phyloP scores from a whole-genome alignment of 2,797 vertebrate species.

The Pantherophis vulpinus region DNA sequence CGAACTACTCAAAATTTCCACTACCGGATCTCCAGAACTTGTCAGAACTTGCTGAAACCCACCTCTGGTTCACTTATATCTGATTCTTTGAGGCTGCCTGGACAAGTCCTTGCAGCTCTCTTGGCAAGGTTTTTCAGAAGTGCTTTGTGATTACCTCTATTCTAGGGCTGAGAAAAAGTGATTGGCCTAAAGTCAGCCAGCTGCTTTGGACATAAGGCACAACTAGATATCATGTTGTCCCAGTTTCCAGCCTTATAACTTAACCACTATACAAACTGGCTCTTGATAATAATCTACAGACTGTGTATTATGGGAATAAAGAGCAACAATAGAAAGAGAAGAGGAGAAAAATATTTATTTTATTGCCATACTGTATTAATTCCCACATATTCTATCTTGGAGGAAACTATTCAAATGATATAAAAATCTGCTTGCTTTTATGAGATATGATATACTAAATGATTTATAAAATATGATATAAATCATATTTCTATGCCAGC shows the following conservation, averaged over 20 bases:
- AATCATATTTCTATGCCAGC: background rate
- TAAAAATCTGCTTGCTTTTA: slow-evolving; percentile 4
- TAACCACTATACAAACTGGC: background rate
- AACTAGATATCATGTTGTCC: background rate
- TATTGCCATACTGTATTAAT: background rate
- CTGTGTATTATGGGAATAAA: background rate
- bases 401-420: background rate
- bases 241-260: background rate
- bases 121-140: background rate
- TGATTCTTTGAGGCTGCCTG: background rate
- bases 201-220: background rate
- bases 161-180: background rate
- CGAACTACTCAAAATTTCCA: too few relatives aligned
- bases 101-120: background rate
- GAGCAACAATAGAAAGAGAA: background rate
- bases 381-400: background rate
- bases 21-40: too few relatives aligned
- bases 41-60: too few relatives aligned
- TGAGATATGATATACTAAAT: background rate
- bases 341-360: background rate
- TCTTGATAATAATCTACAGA: background rate
- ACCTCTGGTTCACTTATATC: background rate
- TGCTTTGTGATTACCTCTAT: background rate
- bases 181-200: background rate
- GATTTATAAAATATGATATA: too few relatives aligned